Percentiles rank a stretch among this genome's conserved stretches.
phyloP scores from a whole-genome alignment of 2,888 invertebrate species.

The Eledone cirrhosa region DNA sequence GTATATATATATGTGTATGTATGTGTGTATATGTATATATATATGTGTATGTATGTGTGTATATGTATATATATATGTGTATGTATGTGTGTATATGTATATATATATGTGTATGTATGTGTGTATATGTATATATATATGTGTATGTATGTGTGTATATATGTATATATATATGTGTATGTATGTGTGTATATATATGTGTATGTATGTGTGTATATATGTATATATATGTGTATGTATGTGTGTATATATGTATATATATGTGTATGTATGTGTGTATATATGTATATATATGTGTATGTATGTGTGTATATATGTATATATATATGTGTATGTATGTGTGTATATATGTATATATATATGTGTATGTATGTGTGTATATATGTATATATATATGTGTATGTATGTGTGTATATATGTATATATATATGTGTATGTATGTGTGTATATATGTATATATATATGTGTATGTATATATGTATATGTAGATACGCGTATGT shows the following conservation, averaged over 20 bases:
- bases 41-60: not conserved
- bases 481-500: too few species aligned
- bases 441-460: too few species aligned
- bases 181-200: not conserved
- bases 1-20: too few species aligned
- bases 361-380: too few species aligned
- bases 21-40: too few species aligned
- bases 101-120: not conserved
- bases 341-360: too few species aligned
- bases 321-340: too few species aligned
- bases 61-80: not conserved
- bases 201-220: not conserved
- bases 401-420: too few species aligned
- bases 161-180: not conserved
- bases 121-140: not conserved
- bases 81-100: not conserved
- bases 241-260: not conserved
- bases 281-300: not conserved
- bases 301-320: not conserved
- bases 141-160: not conserved
- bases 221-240: not conserved
- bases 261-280: not conserved
- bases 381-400: too few species aligned
- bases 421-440: too few species aligned
- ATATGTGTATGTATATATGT: too few species aligned